These are phyloP conservation scores for Tragelaphus scriptus DNA, from an alignment of 2,113 vertebrate species.

Conservation along the genomic window DNA sequence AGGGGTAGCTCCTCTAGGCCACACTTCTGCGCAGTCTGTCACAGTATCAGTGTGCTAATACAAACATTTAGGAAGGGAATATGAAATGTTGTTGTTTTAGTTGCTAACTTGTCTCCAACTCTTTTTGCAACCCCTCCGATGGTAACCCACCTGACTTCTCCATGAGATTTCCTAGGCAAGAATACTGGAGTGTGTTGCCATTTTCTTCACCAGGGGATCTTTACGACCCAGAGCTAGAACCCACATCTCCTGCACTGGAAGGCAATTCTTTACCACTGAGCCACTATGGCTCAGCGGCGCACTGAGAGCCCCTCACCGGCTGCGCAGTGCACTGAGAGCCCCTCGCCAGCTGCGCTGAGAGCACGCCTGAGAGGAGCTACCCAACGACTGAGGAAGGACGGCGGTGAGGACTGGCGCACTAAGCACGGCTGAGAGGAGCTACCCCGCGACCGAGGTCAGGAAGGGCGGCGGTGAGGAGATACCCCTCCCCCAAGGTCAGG, in stretches of 20 bases:
- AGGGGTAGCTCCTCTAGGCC: no score
- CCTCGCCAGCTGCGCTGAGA: no score
- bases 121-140: accelerated
- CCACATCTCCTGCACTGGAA: not conserved
- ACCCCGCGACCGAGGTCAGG: no score
- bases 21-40: accelerated
- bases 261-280: not conserved
- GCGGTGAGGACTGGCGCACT: no score
- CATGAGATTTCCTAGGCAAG: not conserved
- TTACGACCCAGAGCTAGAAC: not conserved
- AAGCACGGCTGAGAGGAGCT: no score
- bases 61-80: not conserved
- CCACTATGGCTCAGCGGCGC: no score
- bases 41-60: not conserved
- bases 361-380: no score
- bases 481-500: no score
- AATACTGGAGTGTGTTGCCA: not conserved
- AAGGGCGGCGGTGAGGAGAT: no score
- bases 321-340: no score
- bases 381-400: no score
- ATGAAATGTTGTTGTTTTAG: not conserved
- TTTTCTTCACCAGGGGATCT: not conserved
- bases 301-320: no score
- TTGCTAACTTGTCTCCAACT: not conserved
- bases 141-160: not conserved